Conservation (phyloP, 1,140 invertebrate species). For the Dermatophagoides farinae region DNA sequence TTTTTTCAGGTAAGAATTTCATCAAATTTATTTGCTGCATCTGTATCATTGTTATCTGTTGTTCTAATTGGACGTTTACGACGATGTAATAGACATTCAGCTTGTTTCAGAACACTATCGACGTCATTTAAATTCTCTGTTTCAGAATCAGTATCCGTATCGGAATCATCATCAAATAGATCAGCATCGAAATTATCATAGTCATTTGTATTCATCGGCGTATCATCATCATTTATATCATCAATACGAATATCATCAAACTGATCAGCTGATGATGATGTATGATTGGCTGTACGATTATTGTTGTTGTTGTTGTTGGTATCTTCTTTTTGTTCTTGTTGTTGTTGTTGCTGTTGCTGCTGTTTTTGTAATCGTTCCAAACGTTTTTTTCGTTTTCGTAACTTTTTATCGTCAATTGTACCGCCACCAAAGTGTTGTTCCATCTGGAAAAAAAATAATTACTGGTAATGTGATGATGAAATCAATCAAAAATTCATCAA, state of each 20-base stretch:
- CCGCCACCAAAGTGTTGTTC: neutral
- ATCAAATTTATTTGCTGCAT: neutral
- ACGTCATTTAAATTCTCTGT: neutral
- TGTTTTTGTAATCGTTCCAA: too few relatives aligned
- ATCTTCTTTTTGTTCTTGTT: too few relatives aligned
- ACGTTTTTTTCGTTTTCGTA: too few relatives aligned
- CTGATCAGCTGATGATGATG: too few relatives aligned
- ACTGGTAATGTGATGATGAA: neutral
- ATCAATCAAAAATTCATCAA: neutral
- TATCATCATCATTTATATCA: too few relatives aligned
- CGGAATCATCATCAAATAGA: neutral
- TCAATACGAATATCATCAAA: too few relatives aligned
- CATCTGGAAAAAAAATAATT: neutral
- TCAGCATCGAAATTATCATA: too few relatives aligned
- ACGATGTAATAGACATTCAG: neutral
- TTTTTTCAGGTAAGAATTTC: slow-evolving; percentile 1
- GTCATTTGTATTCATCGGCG: too few relatives aligned
- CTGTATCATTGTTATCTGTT: neutral
- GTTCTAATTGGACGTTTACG: neutral
- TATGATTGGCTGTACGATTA: too few relatives aligned
- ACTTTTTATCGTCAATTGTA: neutral
- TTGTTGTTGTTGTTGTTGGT: too few relatives aligned
- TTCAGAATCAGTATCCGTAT: neutral
- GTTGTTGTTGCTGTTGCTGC: too few relatives aligned
- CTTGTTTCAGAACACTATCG: neutral